Percentiles rank a stretch among this genome's conserved stretches.
Conservation (phyloP, 2,113 vertebrate genomes). For the Eubucco bourcierii region DNA sequence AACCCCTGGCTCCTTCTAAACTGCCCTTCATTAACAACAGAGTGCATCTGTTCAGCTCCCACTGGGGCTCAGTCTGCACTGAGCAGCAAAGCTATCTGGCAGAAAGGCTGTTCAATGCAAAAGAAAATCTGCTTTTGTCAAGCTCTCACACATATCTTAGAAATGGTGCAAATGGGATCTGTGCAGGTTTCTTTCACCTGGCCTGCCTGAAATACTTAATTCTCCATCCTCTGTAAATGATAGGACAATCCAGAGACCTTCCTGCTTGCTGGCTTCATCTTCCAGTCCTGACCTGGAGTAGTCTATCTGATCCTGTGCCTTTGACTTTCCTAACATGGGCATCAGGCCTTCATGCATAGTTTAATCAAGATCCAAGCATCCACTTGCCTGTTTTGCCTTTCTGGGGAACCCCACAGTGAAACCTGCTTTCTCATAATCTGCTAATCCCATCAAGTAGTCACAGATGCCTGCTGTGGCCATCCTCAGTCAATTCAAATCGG, state of each 20-base stretch:
- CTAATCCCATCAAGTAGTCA: conserved; percentile 57
- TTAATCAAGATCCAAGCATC: conserved; percentile 11
- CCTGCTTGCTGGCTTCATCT: neutral
- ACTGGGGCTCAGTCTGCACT: neutral
- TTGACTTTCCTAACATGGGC: neutral
- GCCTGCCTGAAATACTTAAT: neutral
- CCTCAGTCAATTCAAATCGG: neutral
- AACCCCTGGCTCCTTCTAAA: conserved; percentile 8
- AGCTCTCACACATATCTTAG: neutral
- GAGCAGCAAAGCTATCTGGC: conserved; percentile 27
- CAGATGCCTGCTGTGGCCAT: conserved; percentile 34
- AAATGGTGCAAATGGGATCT: neutral
- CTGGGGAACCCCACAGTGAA: neutral
- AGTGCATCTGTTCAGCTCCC: conserved; percentile 8
- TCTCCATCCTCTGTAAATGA: neutral
- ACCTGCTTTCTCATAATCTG: conserved; percentile 39
- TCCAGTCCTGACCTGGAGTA: neutral
- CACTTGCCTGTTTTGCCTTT: conserved; percentile 21
- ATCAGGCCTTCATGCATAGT: neutral
- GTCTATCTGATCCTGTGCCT: neutral
- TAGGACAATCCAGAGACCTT: neutral
- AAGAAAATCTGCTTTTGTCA: conserved; percentile 45
- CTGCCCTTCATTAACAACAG: conserved; percentile 50
- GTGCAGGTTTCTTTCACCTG: conserved; percentile 4
- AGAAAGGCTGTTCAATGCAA: neutral